phyloP scores from a whole-genome alignment of 2,113 vertebrate species.

The Pseudorasbora parva region DNA sequence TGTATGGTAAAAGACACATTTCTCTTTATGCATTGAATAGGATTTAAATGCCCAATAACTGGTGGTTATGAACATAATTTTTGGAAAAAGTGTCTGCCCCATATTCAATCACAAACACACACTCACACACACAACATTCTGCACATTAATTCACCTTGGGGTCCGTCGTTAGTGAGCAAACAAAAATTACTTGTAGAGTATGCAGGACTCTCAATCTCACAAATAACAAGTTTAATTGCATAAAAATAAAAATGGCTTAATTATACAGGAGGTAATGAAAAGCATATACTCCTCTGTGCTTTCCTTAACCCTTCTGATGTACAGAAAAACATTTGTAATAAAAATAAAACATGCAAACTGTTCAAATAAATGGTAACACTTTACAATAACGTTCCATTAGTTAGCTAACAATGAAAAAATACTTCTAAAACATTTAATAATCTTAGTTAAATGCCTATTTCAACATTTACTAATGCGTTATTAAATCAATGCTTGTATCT shows the following conservation, averaged over 20 bases:
- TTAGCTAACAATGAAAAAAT: not conserved
- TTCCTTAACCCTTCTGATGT: conserved; percentile 48
- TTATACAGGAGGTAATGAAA: not conserved
- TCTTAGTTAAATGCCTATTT: not conserved
- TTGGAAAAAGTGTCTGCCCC: not conserved
- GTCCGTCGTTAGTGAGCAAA: not conserved
- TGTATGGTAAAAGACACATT: not conserved
- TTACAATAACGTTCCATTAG: not conserved
- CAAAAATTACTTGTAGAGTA: not conserved
- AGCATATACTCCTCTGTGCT: not conserved
- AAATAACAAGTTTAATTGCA: not conserved
- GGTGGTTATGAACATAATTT: not conserved
- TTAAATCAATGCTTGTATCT: not conserved
- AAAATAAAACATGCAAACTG: conserved; percentile 11
- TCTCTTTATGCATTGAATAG: not conserved
- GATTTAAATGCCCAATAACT: too few species aligned
- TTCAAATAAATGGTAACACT: not conserved
- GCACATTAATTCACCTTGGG: not conserved
- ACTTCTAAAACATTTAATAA: not conserved
- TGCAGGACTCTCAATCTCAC: conserved; percentile 14
- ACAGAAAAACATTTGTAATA: not conserved
- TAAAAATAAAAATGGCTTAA: not conserved
- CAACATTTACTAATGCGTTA: too few species aligned
- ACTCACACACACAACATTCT: not conserved
- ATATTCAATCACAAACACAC: not conserved